These are phyloP conservation scores for Vidua chalybeata DNA, from an alignment of 2,113 vertebrate genomes.

Conservation along the genomic window DNA sequence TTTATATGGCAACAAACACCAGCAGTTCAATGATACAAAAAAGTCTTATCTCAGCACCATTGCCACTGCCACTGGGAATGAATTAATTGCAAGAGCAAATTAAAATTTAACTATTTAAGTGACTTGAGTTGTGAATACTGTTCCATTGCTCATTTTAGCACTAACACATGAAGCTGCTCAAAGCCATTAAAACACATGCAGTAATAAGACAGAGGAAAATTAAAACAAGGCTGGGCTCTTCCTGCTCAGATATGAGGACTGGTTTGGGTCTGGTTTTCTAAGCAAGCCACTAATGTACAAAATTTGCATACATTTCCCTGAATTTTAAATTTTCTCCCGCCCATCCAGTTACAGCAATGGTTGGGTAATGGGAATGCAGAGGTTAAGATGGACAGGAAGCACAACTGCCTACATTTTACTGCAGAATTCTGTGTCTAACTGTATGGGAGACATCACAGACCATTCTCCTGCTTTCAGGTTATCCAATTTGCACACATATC, in stretches of 20 bases:
- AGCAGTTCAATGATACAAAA: not conserved
- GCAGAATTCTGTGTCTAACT: not conserved
- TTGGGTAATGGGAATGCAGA: rapidly evolving
- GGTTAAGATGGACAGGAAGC: not conserved
- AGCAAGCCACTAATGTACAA: not conserved
- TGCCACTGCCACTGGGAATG: constrained; percentile 27
- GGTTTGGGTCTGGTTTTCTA: not conserved
- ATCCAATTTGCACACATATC: not conserved
- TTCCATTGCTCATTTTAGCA: not conserved
- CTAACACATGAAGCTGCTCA: not conserved
- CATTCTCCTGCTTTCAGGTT: not conserved
- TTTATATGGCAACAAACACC: constrained; percentile 10
- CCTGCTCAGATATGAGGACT: not conserved
- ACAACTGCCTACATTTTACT: not conserved
- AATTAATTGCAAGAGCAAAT: constrained; percentile 53
- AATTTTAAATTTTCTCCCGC: not conserved
- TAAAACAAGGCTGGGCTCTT: not conserved
- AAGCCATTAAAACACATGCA: not conserved
- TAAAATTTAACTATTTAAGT: constrained; percentile 47
- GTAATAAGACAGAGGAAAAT: not conserved
- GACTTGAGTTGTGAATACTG: not conserved
- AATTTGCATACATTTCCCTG: not conserved
- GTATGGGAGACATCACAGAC: not conserved
- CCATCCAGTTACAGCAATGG: not conserved
- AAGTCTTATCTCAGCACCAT: not conserved